Conservation (phyloP, 2,797 vertebrate genomes). For the Sus cebifrons region DNA sequence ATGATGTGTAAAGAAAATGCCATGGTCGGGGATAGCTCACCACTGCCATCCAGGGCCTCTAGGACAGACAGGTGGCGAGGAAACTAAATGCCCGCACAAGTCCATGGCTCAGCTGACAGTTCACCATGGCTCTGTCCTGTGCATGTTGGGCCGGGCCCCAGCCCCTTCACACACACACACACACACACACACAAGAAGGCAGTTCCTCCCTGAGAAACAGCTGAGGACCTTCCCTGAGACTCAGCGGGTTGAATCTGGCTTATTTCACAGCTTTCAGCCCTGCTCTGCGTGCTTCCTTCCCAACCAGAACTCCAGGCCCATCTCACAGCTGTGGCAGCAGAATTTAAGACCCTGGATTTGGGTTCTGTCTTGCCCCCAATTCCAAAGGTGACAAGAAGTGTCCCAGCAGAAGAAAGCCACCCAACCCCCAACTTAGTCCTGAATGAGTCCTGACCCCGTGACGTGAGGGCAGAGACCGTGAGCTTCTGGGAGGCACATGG, state of each 20-base stretch:
- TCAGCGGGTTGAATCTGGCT: accelerated
- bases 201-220: neutral
- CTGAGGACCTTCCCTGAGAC: accelerated
- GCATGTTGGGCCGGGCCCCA: accelerated
- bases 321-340: neutral
- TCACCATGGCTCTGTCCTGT: neutral
- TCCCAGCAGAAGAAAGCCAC: neutral
- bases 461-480: accelerated
- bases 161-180: neutral
- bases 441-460: accelerated
- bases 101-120: neutral
- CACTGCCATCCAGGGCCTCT: neutral
- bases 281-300: neutral
- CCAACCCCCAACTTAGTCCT: too few species aligned
- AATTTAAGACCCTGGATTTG: neutral
- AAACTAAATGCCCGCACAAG: too few species aligned
- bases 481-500: accelerated
- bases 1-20: neutral
- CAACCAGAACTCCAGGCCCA: accelerated
- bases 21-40: neutral
- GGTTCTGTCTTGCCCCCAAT: accelerated
- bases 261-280: accelerated
- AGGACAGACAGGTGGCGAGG: neutral
- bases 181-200: neutral
- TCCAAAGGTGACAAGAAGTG: neutral